These are phyloP conservation scores for Margaritifera margaritifera DNA, from an alignment of 2,888 invertebrate species.

Conservation along the genomic window DNA sequence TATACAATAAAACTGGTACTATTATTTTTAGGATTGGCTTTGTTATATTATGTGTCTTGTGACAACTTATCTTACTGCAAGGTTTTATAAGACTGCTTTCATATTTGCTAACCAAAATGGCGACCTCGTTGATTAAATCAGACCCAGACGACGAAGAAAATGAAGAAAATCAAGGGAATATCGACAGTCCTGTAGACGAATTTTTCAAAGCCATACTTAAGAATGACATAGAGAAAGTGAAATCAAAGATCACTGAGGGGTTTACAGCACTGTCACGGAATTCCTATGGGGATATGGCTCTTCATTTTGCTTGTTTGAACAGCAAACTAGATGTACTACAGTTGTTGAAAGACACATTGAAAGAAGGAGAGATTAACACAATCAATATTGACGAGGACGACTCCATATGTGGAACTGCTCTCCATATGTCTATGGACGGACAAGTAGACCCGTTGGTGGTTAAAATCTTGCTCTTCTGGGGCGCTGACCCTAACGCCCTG, in stretches of 20 bases:
- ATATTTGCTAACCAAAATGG: no score
- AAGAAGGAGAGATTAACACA: conserved; percentile 18
- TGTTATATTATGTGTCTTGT: no score
- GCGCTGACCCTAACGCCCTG: conserved; percentile 14
- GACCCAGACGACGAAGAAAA: no score
- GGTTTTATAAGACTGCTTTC: no score
- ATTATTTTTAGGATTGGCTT: no score
- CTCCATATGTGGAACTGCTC: conserved; percentile 22
- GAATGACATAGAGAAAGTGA: conserved; percentile 5
- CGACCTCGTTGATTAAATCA: no score
- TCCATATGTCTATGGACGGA: conserved; percentile 26
- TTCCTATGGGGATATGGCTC: conserved; percentile 5
- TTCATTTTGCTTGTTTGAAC: conserved; percentile 22
- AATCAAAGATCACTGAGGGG: conserved; percentile 2
- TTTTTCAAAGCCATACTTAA: conserved; percentile 14
- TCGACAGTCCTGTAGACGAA: neutral
- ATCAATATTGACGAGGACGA: conserved; percentile 22
- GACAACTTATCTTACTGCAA: no score
- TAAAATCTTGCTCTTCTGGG: conserved; percentile 9
- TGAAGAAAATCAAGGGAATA: no score
- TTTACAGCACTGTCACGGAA: conserved; percentile 12
- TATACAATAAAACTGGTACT: no score
- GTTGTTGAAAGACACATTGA: conserved; percentile 14
- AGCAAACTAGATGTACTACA: conserved; percentile 14
- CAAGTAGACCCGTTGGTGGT: conserved; percentile 13